These are phyloP conservation scores for Pantherophis guttatus DNA, from an alignment of 2,113 vertebrate species.

Conservation along the genomic window DNA sequence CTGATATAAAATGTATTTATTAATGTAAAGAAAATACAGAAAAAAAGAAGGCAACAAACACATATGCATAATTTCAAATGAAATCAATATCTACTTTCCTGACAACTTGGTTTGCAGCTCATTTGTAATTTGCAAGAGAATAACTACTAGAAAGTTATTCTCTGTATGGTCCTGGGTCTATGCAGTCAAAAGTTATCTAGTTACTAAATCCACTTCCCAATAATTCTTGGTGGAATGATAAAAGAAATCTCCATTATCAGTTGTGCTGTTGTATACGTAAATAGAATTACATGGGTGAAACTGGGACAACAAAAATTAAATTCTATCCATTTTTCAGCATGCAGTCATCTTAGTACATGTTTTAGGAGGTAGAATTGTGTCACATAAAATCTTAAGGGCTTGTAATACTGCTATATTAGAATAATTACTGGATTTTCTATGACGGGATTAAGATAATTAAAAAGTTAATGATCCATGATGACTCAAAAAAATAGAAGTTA, in stretches of 20 bases:
- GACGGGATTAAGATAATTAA: neutral
- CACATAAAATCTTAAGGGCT: neutral
- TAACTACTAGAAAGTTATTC: neutral
- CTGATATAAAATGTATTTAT: no score
- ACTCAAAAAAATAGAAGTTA: neutral
- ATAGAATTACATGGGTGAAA: neutral
- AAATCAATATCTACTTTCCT: neutral
- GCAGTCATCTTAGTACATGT: neutral
- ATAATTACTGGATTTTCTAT: neutral
- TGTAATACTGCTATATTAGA: neutral
- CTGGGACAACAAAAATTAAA: no score
- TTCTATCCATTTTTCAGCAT: neutral
- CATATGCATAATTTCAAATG: neutral
- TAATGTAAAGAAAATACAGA: no score
- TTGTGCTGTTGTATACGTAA: neutral
- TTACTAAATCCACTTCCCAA: neutral
- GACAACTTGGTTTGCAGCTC: neutral
- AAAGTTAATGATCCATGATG: neutral
- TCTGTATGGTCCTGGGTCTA: neutral
- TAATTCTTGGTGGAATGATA: neutral
- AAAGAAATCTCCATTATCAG: neutral
- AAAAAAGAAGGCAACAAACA: neutral
- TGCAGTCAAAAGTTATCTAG: neutral
- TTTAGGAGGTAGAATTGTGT: neutral
- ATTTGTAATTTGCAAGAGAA: neutral